These are phyloP conservation scores for Poeciliopsis presidionis DNA, from an alignment of 2,797 vertebrate genomes.

Conservation along the genomic window DNA sequence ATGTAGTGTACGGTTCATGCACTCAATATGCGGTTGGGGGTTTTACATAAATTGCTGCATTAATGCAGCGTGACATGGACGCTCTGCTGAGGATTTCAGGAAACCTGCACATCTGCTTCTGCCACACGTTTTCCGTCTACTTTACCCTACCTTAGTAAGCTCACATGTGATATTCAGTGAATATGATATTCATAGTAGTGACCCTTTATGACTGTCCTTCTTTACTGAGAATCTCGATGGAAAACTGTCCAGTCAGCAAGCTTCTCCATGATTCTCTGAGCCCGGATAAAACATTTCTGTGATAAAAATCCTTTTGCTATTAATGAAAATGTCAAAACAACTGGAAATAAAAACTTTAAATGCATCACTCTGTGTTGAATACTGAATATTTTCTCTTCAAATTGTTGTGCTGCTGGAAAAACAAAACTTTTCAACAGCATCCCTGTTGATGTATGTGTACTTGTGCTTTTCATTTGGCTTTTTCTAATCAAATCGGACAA, in stretches of 20 bases:
- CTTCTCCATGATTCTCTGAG: not conserved
- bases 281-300: not conserved
- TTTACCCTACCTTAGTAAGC: not conserved
- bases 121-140: not conserved
- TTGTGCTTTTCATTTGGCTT: not conserved
- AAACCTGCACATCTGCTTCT: not conserved
- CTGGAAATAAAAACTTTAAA: not conserved
- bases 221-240: not conserved
- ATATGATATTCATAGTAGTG: too few species aligned
- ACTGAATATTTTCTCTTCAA: not conserved
- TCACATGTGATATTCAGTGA: not conserved
- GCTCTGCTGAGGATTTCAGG: not conserved
- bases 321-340: not conserved
- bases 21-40: too few species aligned
- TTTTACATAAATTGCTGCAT: not conserved
- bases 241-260: not conserved
- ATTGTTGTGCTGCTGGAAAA: not conserved
- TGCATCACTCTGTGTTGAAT: not conserved
- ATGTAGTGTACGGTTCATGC: not conserved
- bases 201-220: not conserved
- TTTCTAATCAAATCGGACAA: not conserved
- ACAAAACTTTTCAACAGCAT: not conserved
- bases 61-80: not conserved
- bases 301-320: not conserved
- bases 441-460: not conserved